A percentile compares a stretch with the other conserved stretches of the same genome.
Conservation (phyloP, 1,140 invertebrate species). For the Conopomorpha cramerella region DNA sequence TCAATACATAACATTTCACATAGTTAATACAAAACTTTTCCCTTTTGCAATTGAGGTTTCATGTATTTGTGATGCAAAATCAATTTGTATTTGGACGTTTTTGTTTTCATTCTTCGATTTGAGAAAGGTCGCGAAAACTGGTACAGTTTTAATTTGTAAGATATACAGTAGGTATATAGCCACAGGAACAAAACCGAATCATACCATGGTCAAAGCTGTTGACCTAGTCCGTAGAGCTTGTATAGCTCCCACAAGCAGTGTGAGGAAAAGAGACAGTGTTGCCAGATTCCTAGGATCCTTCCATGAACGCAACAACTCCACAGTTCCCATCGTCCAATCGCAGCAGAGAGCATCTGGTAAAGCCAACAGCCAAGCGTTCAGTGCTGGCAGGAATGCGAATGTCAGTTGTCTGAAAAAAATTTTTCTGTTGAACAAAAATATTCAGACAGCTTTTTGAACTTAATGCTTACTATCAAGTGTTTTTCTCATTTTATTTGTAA, state of each 20-base stretch:
- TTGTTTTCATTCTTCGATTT: too few relatives aligned
- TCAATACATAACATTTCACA: too few relatives aligned
- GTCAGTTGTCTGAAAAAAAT: constrained; percentile 76
- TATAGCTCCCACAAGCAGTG: constrained; percentile 66
- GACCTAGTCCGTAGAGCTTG: constrained; percentile 70
- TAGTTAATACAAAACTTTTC: too few relatives aligned
- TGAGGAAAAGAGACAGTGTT: constrained; percentile 74
- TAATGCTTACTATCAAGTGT: too few relatives aligned
- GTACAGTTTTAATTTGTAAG: too few relatives aligned
- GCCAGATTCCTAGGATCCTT: constrained; percentile 83
- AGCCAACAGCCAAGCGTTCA: constrained; percentile 90
- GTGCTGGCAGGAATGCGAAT: constrained; percentile 88
- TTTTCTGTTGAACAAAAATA: too few relatives aligned
- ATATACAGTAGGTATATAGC: neutral
- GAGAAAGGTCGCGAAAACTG: too few relatives aligned
- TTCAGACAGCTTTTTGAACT: too few relatives aligned
- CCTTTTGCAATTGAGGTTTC: too few relatives aligned
- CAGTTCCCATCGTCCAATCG: constrained; percentile 98
- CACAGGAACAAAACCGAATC: constrained; percentile 1
- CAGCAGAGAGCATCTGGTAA: constrained; percentile 91
- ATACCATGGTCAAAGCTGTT: constrained; percentile 83
- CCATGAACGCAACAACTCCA: constrained; percentile 82
- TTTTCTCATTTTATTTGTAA: too few relatives aligned
- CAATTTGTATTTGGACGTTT: too few relatives aligned
- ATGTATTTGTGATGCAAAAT: too few relatives aligned